Evolutionary conservation across 2,113 vertebrate species (phyloP).

Genomic region (Coracopsis vasa): DNA sequence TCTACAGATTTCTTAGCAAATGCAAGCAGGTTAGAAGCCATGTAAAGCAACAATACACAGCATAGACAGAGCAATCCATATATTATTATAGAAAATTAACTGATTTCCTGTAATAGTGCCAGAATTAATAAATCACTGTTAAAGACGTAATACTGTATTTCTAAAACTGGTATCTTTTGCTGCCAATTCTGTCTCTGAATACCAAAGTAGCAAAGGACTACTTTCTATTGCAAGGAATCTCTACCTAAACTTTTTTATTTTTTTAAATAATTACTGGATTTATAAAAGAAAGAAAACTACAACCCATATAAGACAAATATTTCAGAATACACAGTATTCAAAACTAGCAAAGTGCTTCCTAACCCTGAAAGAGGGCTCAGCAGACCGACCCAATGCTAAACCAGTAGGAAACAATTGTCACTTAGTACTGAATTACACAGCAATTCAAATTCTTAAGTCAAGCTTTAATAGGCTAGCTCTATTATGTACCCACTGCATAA

Average conservation of each 20-base stretch:
- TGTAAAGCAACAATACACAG: not conserved
- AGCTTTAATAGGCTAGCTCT: not conserved
- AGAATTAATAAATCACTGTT: conserved; percentile 16
- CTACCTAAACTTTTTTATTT: not conserved
- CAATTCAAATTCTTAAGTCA: not conserved
- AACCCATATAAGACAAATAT: not conserved
- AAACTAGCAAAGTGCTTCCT: not conserved
- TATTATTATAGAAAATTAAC: conserved; percentile 6
- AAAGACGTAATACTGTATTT: not conserved
- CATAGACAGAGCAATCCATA: not conserved
- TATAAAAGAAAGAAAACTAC: not conserved
- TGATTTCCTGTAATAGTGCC: not conserved
- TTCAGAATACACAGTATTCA: not conserved
- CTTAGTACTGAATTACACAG: not conserved
- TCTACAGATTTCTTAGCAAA: not conserved
- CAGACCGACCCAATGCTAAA: not conserved
- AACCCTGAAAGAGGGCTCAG: not conserved
- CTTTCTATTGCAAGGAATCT: not conserved
- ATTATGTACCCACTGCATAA: not conserved
- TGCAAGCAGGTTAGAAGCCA: not conserved
- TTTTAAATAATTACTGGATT: not conserved
- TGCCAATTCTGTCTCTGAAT: not conserved
- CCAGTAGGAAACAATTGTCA: not conserved
- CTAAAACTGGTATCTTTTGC: not conserved
- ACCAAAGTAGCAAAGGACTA: not conserved